Conservation (phyloP, 1,140 invertebrate species). For the Dinothrombium tinctorium region DNA sequence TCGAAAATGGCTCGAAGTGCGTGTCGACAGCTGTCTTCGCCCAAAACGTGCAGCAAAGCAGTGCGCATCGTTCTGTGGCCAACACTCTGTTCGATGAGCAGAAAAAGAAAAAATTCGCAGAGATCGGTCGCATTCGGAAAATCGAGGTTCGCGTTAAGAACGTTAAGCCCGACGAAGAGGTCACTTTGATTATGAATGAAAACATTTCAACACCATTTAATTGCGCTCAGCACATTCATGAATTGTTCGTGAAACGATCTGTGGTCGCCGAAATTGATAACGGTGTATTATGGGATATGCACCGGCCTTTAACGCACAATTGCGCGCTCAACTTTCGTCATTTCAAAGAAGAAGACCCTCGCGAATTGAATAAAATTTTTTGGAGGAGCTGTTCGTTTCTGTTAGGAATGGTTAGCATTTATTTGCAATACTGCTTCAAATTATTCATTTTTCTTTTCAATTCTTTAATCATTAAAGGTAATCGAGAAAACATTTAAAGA, state of each 20-base stretch:
- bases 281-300: slow-evolving; percentile 63
- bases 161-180: slow-evolving; percentile 32
- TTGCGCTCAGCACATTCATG: slow-evolving; percentile 56
- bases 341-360: slow-evolving; percentile 38
- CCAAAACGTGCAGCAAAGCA: too few species aligned
- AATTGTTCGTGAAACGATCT: slow-evolving; percentile 40
- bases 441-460: neutral
- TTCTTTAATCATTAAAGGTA: slow-evolving; percentile 26
- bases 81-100: slow-evolving; percentile 58
- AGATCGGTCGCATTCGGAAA: slow-evolving; percentile 64
- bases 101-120: slow-evolving; percentile 37
- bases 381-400: slow-evolving; percentile 76
- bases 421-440: neutral
- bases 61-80: too few species aligned
- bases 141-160: slow-evolving; percentile 59
- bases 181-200: slow-evolving; percentile 69
- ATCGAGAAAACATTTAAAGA: slow-evolving; percentile 52
- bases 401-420: slow-evolving; percentile 21
- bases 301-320: slow-evolving; percentile 47
- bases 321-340: slow-evolving; percentile 57
- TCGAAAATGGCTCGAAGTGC: too few species aligned
- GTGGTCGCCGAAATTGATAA: slow-evolving; percentile 56
- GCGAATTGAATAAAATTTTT: slow-evolving; percentile 34
- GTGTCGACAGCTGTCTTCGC: too few species aligned
- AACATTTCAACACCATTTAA: slow-evolving; percentile 70